Conservation (phyloP, 2,888 invertebrate species). For the Oscheius myriophilus region DNA sequence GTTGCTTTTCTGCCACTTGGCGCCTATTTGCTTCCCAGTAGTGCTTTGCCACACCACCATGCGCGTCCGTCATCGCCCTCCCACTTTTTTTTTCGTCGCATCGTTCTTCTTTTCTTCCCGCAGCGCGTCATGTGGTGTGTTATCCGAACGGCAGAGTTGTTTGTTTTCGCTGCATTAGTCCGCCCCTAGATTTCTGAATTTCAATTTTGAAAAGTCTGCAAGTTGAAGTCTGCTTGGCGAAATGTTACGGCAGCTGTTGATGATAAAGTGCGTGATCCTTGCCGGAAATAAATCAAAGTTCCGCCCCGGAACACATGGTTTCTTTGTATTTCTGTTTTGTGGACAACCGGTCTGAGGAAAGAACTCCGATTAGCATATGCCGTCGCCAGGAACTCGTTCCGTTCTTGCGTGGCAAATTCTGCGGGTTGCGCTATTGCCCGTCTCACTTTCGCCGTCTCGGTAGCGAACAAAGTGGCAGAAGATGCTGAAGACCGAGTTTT, state of each 20-base stretch:
- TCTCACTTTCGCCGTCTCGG: constrained; percentile 13
- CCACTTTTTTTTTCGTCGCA: constrained; percentile 17
- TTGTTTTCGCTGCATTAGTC: constrained; percentile 26
- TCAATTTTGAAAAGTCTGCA: too few species aligned
- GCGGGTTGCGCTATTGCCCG: constrained; percentile 1
- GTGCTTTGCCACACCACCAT: background rate
- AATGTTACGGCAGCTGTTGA: constrained; percentile 20
- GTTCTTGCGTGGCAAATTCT: constrained; percentile 16
- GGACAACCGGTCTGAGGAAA: constrained; percentile 18
- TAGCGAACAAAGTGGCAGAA: too few species aligned
- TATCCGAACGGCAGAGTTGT: constrained; percentile 24
- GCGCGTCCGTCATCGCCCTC: constrained; percentile 8
- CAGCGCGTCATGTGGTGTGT: constrained; percentile 18
- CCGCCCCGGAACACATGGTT: constrained; percentile 1
- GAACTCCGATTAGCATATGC: constrained; percentile 24
- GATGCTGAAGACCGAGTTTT: too few species aligned
- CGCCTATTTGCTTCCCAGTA: background rate
- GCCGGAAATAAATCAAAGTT: constrained; percentile 26
- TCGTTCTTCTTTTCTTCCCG: constrained; percentile 17
- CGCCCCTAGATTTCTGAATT: background rate
- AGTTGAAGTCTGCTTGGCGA: background rate
- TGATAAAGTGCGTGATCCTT: constrained; percentile 26
- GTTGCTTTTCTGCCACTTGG: background rate
- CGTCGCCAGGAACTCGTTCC: constrained; percentile 20
- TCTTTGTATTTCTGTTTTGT: constrained; percentile 11